Evolutionary conservation across 2,888 invertebrate genomes (phyloP), one percentile per base, ranked within the genome.

Genomic region (Muscina levida): DNA sequence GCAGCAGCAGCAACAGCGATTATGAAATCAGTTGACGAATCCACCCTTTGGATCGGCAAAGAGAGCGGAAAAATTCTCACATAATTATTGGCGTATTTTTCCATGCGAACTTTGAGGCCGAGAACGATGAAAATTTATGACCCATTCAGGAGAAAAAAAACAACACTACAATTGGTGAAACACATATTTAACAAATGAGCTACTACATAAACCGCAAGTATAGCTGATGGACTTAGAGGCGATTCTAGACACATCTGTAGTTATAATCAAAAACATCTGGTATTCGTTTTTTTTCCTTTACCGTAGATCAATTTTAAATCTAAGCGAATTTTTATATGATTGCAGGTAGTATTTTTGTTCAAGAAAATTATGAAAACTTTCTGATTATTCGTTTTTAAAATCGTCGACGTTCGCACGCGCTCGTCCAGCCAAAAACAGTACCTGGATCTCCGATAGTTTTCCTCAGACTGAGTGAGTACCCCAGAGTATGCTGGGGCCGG

Each of bases 401-500:
- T 84, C 84, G 76, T 77, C 73, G 82, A 85, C 76, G 83, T 84
- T 85, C 84, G 84, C 85, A 84, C 83, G 83, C 85, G 84, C 84
- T 83, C 86, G 84, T 88, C 88, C 89, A 89, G 89, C 83, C 81
- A 79, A 85, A n/a, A 85, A 85, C 86, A 87, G 88, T 86, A 88
- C 88, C 88, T 89, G 89, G 89, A 89, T 87, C 90, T 86, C 88
- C 89, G 89, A 89, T 87, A 88, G 89, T 88, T 89, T 87, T 86
- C 83, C 89, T 89, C 89, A 89, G 87, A 89, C 89, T 89, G 83
- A 89, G 22, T 42, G 17, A 68, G 46, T 37, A 31, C 26, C 39
- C 5, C n/a, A 19, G 42, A 17, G 6, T 62, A 51, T 37, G 39
- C 17, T 68, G 68, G 39, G 67, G 68, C 68, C 68, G 68, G 68